Evolutionary conservation across 2,888 invertebrate species (phyloP).

Genomic region (Drosophila phalerata): DNA sequence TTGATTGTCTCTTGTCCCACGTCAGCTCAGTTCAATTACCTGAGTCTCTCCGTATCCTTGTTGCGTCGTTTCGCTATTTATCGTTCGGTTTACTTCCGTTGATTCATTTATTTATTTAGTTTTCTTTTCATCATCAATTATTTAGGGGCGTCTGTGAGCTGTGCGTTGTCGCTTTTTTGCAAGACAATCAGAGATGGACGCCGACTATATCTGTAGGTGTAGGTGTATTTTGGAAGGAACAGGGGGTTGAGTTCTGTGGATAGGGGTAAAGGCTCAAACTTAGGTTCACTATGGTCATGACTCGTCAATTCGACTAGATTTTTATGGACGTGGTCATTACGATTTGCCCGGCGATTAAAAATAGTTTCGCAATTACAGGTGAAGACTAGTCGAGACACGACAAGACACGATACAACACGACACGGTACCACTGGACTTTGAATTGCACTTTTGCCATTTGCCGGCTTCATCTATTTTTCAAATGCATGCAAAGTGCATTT

Average conservation of each 20-base stretch:
- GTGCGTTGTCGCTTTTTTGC: slow-evolving; percentile 59
- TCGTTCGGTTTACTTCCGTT: slow-evolving; percentile 51
- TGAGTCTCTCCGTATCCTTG: slow-evolving; percentile 3
- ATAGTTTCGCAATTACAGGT: slow-evolving; percentile 28
- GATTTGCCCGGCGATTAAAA: slow-evolving; percentile 17
- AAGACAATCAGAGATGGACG: slow-evolving; percentile 57
- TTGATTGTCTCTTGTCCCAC: slow-evolving; percentile 19
- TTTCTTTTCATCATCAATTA: slow-evolving; percentile 76
- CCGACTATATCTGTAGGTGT: neutral
- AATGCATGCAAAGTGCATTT: slow-evolving; percentile 66
- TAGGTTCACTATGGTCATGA: slow-evolving; percentile 6
- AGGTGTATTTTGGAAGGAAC: neutral
- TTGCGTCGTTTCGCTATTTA: slow-evolving; percentile 19
- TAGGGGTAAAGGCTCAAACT: neutral
- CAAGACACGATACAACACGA: slow-evolving; percentile 3
- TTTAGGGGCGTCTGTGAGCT: slow-evolving; percentile 54
- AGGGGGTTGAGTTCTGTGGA: neutral
- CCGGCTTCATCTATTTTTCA: slow-evolving; percentile 61
- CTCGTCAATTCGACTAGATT: slow-evolving; percentile 12
- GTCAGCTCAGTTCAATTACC: slow-evolving; percentile 13
- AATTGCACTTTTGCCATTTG: slow-evolving; percentile 56
- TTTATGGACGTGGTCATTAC: slow-evolving; percentile 28
- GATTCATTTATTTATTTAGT: slow-evolving; percentile 80
- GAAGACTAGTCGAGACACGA: slow-evolving; percentile 14
- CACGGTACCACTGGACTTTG: slow-evolving; percentile 51